Evolutionary conservation across 2,113 vertebrate genomes (phyloP), one percentile per base, ranked within the genome.

Genomic region (Sinocyclocheilus anshuiensis): DNA sequence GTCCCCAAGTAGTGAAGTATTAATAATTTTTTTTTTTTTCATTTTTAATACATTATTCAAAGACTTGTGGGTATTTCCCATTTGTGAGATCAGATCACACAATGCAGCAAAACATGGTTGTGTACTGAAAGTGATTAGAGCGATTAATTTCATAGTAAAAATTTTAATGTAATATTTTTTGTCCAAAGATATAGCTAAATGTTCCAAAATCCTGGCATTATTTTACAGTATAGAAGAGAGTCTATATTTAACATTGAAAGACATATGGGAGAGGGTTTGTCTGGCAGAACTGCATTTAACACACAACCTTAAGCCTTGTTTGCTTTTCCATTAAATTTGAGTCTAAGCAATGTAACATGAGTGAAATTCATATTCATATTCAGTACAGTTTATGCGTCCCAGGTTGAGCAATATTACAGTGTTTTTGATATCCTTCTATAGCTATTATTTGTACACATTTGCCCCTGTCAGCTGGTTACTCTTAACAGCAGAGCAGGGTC

Each of bases 331-430:
- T 88, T 86, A 74, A 29, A 63, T 77, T 85, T 77, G 75, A 53
- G 69, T 86, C 71, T 59, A 29, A 22, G 61, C 22, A 50, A 78
- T 75, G 69, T 86, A 84, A 84, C 81, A 65, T 88, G 80, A 87
- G 59, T 45, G 45, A 81, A 57, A 82, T 81, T 48, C 74, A 90
- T 87, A 87, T 90, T 90, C 84, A 87, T 89, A 57, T 67, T 53
- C 59, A 81, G 61, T 36, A 29, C 36, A 84, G 76, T 85, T 85
- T 48, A 81, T 84, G 83, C 77, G 13, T 57, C 84, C 84, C 85
- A 87, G 57, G 63, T 81, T 63, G 71, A 84, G 24, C 12, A 4
- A 75, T 81, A 86, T 88, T 87, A 89, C 86, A 88, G 77, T 53
- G 82, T 71, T 78, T 85, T 77, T 57, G 33, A 81, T 69, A 29